Conservation (phyloP, 2,113 vertebrate species). For the Spermophilus dauricus region DNA sequence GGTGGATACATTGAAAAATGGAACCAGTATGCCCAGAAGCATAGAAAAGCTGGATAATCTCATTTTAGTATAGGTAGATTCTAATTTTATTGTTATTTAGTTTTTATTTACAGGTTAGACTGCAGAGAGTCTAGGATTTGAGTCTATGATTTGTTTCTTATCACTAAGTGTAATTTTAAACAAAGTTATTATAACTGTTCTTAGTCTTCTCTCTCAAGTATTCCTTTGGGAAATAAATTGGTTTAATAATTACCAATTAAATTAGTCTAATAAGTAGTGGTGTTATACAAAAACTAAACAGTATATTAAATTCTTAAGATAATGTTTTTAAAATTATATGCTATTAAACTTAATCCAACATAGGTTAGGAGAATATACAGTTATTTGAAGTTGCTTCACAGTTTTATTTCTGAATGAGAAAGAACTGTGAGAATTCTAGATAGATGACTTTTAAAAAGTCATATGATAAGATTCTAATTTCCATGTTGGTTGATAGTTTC, state of each 20-base stretch:
- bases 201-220: neutral
- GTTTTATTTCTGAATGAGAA: neutral
- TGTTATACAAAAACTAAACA: neutral
- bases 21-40: neutral
- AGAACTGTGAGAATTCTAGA: too few relatives aligned
- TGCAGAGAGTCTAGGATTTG: neutral
- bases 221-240: neutral
- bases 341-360: neutral
- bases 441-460: neutral
- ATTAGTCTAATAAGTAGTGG: neutral
- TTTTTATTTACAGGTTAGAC: neutral
- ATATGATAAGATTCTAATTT: neutral
- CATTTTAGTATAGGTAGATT: neutral
- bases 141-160: too few relatives aligned
- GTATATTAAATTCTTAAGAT: neutral
- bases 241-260: neutral
- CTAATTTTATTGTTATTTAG: constrained; percentile 12
- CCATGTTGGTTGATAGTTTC: neutral
- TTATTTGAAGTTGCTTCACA: neutral
- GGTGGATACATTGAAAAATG: neutral
- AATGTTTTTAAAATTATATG: neutral
- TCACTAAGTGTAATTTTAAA: constrained; percentile 45
- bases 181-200: neutral
- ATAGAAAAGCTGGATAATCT: neutral
- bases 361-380: neutral